Evolutionary conservation across 2,113 vertebrate genomes (phyloP).

Genomic region (Tretioscincus oriximinensis): DNA sequence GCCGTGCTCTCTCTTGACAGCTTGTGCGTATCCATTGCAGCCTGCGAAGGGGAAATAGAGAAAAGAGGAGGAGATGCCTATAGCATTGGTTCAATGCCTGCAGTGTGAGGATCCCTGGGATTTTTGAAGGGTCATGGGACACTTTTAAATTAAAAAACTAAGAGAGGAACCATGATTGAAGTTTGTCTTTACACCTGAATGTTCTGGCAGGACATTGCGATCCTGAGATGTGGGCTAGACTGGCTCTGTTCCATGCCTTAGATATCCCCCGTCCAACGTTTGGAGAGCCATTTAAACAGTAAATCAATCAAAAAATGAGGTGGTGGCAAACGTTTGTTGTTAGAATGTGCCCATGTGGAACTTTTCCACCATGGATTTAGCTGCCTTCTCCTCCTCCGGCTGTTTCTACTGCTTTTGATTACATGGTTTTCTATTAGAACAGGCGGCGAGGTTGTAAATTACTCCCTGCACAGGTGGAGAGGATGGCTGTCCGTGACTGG

Average conservation of each 20-base stretch:
- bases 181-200: neutral
- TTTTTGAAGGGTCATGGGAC: neutral
- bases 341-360: neutral
- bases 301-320: neutral
- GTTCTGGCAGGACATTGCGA: accelerated
- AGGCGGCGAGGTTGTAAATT: neutral
- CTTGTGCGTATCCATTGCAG: neutral
- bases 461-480: accelerated
- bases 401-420: neutral
- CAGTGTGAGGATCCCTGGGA: accelerated
- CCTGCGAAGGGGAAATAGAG: neutral
- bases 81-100: neutral
- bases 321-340: neutral
- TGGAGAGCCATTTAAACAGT: neutral
- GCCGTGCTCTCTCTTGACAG: accelerated
- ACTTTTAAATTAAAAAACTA: neutral
- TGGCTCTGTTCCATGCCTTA: neutral
- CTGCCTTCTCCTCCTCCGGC: neutral
- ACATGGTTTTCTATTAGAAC: neutral
- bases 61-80: neutral
- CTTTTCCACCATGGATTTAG: accelerated
- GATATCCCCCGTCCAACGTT: neutral
- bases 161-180: accelerated
- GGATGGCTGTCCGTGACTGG: accelerated
- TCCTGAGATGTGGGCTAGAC: neutral